phyloP scores from a whole-genome alignment of 1,140 invertebrate genomes.

The Apis dorsata region DNA sequence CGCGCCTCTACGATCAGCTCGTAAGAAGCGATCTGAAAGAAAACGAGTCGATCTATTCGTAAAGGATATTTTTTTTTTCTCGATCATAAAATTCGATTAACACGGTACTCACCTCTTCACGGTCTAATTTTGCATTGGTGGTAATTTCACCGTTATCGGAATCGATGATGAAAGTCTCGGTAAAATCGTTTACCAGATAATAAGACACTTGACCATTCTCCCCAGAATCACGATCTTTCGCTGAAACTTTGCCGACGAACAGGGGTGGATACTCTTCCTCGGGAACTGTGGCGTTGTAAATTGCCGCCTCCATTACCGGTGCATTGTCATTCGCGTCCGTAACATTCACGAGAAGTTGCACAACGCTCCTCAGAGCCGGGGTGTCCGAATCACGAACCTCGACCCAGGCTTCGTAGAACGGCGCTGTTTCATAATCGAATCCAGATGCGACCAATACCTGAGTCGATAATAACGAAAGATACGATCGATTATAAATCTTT shows the following conservation, averaged over 20 bases:
- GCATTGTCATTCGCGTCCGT: conserved; percentile 95
- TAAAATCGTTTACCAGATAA: conserved; percentile 87
- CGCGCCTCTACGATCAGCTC: conserved; percentile 91
- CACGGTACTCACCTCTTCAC: conserved; percentile 84
- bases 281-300: conserved; percentile 91
- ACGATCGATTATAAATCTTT: neutral
- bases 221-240: conserved; percentile 92
- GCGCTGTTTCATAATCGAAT: conserved; percentile 93
- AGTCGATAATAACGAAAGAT: neutral
- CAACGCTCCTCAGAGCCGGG: conserved; percentile 88
- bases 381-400: conserved; percentile 92
- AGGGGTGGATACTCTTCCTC: conserved; percentile 93
- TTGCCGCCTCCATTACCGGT: conserved; percentile 88
- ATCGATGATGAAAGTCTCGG: conserved; percentile 90
- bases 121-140: conserved; percentile 90
- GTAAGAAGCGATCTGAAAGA: conserved; percentile 85
- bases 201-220: conserved; percentile 92
- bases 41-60: neutral
- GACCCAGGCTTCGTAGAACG: conserved; percentile 94
- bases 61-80: no score
- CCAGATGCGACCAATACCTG: conserved; percentile 86
- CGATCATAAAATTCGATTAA: no score
- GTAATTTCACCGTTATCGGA: conserved; percentile 90
- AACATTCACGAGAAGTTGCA: conserved; percentile 90
- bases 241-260: conserved; percentile 88